Conservation (phyloP, 2,888 invertebrate species). For the Tinea pellionella region DNA sequence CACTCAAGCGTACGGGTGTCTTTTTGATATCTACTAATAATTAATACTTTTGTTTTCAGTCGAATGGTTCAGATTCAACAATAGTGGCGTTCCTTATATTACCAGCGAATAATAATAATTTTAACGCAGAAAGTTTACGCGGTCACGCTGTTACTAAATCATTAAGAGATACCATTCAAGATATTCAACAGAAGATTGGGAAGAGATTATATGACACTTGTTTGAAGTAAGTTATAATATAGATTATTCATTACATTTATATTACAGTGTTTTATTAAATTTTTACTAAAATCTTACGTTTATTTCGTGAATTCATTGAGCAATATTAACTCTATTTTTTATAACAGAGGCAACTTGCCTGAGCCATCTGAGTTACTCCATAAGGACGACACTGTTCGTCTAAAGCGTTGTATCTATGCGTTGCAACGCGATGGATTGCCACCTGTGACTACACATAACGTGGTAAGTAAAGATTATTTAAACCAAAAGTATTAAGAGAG, state of each 20-base stretch:
- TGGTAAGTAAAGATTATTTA: conserved; percentile 65
- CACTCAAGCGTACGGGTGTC: not conserved
- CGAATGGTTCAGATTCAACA: conserved; percentile 86
- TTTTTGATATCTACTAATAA: not conserved
- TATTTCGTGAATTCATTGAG: no score
- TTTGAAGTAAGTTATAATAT: conserved; percentile 69
- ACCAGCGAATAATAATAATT: conserved; percentile 98
- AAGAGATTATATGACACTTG: conserved; percentile 94
- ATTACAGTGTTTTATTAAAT: not conserved
- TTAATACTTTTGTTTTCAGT: conserved; percentile 39
- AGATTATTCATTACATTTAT: not conserved
- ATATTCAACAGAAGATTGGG: conserved; percentile 94
- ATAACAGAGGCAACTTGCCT: conserved; percentile 85
- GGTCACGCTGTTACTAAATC: conserved; percentile 99
- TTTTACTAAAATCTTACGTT: not conserved
- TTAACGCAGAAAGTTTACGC: conserved; percentile 92
- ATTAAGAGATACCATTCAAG: conserved; percentile 90
- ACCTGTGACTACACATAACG: conserved; percentile 98
- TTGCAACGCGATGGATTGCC: conserved; percentile 90
- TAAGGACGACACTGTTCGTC: conserved; percentile 93
- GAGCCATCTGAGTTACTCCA: conserved; percentile 83
- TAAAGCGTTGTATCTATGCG: conserved; percentile 96
- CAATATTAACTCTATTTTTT: no score
- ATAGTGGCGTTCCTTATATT: conserved; percentile 99
- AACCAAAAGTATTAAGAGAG: no score